Evolutionary conservation across 2,797 vertebrate genomes (phyloP).

Genomic region (Amblyraja radiata): DNA sequence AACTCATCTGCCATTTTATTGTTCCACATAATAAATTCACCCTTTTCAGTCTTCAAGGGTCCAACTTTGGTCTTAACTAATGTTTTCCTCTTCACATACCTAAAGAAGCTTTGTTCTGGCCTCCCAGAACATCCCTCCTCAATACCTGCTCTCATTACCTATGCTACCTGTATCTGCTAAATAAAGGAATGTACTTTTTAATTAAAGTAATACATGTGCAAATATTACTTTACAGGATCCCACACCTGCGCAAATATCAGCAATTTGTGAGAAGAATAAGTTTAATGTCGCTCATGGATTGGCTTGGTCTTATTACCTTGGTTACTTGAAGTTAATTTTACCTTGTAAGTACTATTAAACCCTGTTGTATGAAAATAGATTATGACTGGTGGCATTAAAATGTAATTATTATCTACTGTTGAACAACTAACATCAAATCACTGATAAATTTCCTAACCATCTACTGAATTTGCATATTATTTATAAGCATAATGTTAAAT

Average conservation of each 20-base stretch:
- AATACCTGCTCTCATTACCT: no score
- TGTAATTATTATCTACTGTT: background rate
- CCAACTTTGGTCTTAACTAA: no score
- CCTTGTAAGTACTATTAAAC: slow-evolving; percentile 59
- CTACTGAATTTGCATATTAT: background rate
- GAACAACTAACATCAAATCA: background rate
- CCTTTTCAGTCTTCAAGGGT: no score
- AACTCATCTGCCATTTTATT: no score
- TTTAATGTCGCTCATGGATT: slow-evolving; percentile 78
- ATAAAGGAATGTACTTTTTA: background rate
- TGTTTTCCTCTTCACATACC: no score
- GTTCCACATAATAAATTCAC: no score
- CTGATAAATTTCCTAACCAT: background rate
- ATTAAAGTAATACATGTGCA: background rate
- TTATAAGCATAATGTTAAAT: background rate
- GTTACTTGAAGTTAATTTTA: slow-evolving; percentile 75
- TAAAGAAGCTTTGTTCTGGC: no score
- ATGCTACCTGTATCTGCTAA: no score
- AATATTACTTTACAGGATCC: slow-evolving; percentile 50
- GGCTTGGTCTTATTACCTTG: slow-evolving; percentile 82
- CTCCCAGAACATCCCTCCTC: no score
- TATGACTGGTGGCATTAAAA: background rate
- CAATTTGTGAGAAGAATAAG: slow-evolving; percentile 67
- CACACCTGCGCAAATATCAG: slow-evolving; percentile 65
- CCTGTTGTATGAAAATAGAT: background rate